Base-by-base conservation (phyloP, 2,888 invertebrate genomes). In the Drosophila peninsularis region DNA sequence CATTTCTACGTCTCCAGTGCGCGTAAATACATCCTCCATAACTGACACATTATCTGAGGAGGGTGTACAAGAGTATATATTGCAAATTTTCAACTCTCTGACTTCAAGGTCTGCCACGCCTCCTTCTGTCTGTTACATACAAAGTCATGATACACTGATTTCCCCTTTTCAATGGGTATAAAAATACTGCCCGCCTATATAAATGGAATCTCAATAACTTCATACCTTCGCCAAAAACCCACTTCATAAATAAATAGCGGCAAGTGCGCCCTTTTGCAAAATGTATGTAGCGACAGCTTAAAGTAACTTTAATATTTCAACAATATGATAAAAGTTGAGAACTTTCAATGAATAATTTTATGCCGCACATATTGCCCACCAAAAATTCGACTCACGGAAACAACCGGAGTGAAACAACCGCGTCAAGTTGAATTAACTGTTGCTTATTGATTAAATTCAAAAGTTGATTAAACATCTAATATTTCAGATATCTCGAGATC, bases 271-370 rank as follows among this genome's bases (percentile, higher is more conserved):
- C 55, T 52, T 70, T 64, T 60, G 67, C 71, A 56, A 55, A 50
- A 58, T 73, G 39, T 49, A 41, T 57, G 6, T 50, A 79, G 39
- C 17, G 34, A 19, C 30, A 14, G 24, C 67, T 66, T 21, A 1
- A n/a, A 47, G 11, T 17, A 66, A 54, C 58, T 74, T 74, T 9
- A 62, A 75, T 67, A 55, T 62, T 67, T 60, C 21, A 34, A 36
- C 42, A 62, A 58, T 19, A 53, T 63, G 13, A 13, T 30, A 30
- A 17, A 21, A 37, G 42, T 44, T 54, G 36, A 17, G 50, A 41
- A 36, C 5, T 53, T 57, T 57, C 62, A 71, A 30, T 30, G 24
- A 71, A 77, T 63, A 75, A 42, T 76, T 76, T 66, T 45, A 67
- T 55, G 42, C 17, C 39, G 47, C 30, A 57, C 36, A n/a, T n/a